Percentiles rank a stretch among this genome's conserved stretches.
Conservation (phyloP, 2,113 vertebrate genomes). For the Apteryx owenii region DNA sequence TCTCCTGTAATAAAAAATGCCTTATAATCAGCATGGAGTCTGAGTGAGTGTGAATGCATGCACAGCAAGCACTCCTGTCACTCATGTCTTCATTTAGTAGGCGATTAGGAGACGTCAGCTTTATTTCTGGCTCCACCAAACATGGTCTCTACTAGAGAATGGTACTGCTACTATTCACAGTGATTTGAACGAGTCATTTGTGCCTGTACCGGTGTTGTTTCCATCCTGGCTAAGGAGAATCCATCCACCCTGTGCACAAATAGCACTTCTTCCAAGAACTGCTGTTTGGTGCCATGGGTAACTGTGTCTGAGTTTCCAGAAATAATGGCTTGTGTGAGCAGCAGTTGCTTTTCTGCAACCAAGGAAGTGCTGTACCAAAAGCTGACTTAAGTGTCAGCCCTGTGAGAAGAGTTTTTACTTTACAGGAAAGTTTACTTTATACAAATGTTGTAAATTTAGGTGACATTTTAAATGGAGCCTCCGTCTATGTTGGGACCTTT, state of each 20-base stretch:
- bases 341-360: not conserved
- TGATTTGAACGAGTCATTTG: not conserved
- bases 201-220: not conserved
- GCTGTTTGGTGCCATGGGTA: not conserved
- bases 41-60: not conserved
- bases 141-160: not conserved
- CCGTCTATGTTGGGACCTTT: not conserved
- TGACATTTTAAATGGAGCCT: not conserved
- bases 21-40: not conserved
- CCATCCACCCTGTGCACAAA: not conserved
- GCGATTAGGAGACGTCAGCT: not conserved
- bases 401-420: not conserved
- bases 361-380: not conserved
- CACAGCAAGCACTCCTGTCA: not conserved
- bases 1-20: not conserved
- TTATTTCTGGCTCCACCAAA: not conserved
- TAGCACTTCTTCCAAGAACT: not conserved
- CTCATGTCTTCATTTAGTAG: not conserved
- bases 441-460: not conserved
- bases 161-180: not conserved
- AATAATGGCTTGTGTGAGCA: not conserved
- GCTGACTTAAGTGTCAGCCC: not conserved
- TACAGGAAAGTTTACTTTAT: not conserved
- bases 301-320: not conserved
- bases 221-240: not conserved